phyloP scores from a whole-genome alignment of 2,888 invertebrate genomes.

The Agriopis aurantiaria region DNA sequence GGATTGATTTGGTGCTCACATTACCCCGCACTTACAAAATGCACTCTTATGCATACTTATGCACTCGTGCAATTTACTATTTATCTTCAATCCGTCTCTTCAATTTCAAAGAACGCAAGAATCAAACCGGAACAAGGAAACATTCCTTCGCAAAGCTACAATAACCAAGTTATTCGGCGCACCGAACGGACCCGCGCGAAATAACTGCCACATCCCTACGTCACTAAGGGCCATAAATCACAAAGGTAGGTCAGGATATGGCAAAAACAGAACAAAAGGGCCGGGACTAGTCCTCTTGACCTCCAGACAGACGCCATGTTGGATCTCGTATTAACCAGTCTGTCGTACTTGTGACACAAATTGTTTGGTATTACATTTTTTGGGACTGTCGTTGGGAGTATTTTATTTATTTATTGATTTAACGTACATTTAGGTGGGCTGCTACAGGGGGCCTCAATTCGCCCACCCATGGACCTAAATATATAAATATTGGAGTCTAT shows the following conservation, averaged over 20 bases:
- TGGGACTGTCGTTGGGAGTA: neutral
- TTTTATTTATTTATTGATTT: too few species aligned
- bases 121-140: constrained; percentile 15
- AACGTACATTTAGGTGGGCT: too few species aligned
- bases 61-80: too few species aligned
- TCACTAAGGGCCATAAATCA: constrained; percentile 63
- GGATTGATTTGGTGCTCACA: too few species aligned
- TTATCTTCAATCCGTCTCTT: neutral
- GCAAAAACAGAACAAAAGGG: constrained; percentile 64
- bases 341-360: constrained; percentile 25
- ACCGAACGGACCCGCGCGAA: constrained; percentile 11
- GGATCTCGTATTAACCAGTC: constrained; percentile 36
- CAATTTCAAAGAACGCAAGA: neutral
- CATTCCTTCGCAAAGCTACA: constrained; percentile 1
- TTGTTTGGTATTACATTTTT: constrained; percentile 1
- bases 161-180: neutral
- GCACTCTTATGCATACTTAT: too few species aligned
- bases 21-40: too few species aligned
- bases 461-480: too few species aligned
- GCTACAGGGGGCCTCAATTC: too few species aligned
- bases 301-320: constrained; percentile 68
- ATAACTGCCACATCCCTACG: constrained; percentile 21
- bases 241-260: constrained; percentile 77
- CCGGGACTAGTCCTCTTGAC: constrained; percentile 65
- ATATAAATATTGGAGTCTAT: too few species aligned